Evolutionary conservation across 2,888 invertebrate species (phyloP), one percentile per base, ranked within the genome.

Genomic region (Lutraria lutraria): DNA sequence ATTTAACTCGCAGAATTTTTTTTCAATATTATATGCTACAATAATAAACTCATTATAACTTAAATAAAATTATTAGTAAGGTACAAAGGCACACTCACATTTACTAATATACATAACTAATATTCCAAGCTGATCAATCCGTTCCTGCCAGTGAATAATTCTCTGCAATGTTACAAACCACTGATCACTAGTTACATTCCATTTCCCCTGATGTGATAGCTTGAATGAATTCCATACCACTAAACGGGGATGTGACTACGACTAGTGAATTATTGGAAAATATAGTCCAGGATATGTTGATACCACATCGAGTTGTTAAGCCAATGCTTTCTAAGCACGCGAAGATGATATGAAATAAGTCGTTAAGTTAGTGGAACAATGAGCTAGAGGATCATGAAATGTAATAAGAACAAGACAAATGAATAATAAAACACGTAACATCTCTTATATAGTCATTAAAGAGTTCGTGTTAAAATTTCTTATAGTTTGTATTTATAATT

Each of bases 231-330:
- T 8, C 76, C 76, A 76, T 25, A 76, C 34, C 31, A 76, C 31
- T 72, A 31, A 76, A 76, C 76, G 76, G 31, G 76, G 31, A 34
- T 34, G 31, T 76, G 34, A 76, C 76, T 31, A 19, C 8, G 31
- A 34, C 76, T 76, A 34, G 19, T 0, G 34, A 34, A 34, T 76
- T 76, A 76, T 76, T 76, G 76, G 76, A 76, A 76, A 76, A 76
- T 76, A 34, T 76, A 76, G 76, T 76, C 25, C 76, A 34, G 16
- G 76, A 76, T 29, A 76, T 76, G 76, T 76, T 76, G 34, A 76
- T 63, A 34, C 76, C 76, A 76, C 16, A 76, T 13, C 76, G 76
- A 76, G 34, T 76, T 31, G 31, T 76, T 76, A 76, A 76, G 76
- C 31, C 76, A 76, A 76, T 76, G 76, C 76, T 4, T 76, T 1